phyloP scores from a whole-genome alignment of 92 coral and sea anemone genomes.

The Palythoa caribaeorum region DNA sequence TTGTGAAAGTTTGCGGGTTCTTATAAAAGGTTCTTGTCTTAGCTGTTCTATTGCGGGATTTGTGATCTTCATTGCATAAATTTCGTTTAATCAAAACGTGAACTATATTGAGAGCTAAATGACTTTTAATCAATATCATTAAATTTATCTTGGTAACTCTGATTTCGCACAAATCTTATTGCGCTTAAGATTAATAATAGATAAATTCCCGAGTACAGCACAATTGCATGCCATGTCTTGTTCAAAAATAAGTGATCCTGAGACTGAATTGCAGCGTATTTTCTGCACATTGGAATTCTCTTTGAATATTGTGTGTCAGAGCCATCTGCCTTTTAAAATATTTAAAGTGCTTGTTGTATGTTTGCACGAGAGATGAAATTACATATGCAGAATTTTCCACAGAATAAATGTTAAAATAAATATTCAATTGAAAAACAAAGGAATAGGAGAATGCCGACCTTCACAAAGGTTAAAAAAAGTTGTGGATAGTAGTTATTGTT shows the following conservation, averaged over 20 bases:
- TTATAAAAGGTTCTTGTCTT: conserved; percentile 6
- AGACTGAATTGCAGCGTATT: not conserved
- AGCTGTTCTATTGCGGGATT: not conserved
- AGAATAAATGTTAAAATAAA: not conserved
- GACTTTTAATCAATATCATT: not conserved
- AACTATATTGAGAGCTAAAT: not conserved
- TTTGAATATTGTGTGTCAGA: no score
- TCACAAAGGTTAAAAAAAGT: no score
- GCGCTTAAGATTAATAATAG: not conserved
- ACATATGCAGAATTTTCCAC: not conserved
- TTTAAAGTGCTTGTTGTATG: conserved; percentile 8
- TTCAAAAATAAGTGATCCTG: not conserved
- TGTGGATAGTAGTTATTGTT: no score
- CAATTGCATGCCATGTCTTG: not conserved
- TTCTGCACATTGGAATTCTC: not conserved
- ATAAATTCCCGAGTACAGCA: not conserved
- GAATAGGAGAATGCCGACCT: no score
- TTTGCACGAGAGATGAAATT: conserved; percentile 7
- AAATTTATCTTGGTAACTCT: not conserved
- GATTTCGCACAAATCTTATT: conserved; percentile 1
- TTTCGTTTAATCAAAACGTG: conserved; percentile 1
- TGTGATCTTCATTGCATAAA: not conserved
- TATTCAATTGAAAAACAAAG: not conserved
- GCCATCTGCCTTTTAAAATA: not conserved
- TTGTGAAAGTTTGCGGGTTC: conserved; percentile 31